Evolutionary conservation across 2,797 vertebrate species (phyloP), one percentile per base, ranked within the genome.

Genomic region (Hylomyscus alleni): DNA sequence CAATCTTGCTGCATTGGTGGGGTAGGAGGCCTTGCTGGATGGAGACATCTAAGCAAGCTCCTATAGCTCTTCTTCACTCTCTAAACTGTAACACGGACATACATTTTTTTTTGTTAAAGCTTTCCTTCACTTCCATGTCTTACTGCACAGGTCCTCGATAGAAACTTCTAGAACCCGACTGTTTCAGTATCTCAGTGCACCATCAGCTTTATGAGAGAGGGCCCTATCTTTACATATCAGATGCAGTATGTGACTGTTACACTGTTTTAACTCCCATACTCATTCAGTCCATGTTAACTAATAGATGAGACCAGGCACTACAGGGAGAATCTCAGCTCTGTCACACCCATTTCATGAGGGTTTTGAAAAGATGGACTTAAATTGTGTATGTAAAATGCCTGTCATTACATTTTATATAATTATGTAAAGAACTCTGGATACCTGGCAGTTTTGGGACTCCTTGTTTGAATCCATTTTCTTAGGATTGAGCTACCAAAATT

Each of bases 391-490:
- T 58, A 2, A 84, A 54, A 2, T 47, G 20, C 67, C 50, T 54
- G 9, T 58, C 22, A 47, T 1, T 58, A 29, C n/a, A 65, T 15
- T 24, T 89, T 50, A 11, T 40, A 47, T 62, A 83, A 37, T 89
- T 56, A 22, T 47, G 40, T 56, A 75, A 37, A 80, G 37, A 93
- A 87, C n/a, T 78, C 12, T 56, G 52, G 19, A 62, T 62, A n/a
- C 60, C 6, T 81, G 50, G 62, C 31, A 19, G 8, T 83, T 93
- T 67, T 34, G 58, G 29, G 15, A 77, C 65, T 60, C 65, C 4
- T 29, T 11, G 3, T 81, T 84, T 90, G 24, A 73, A 60, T 11
- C 0, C 29, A 15, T 85, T 95, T 90, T 75, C 65, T 97, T 90
- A 85, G 56, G 11, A 56, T 22, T 15, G 19, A 60, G 13, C 56